phyloP scores from a whole-genome alignment of 53 echinoderm and acorn worm species.

The Echinarachnius parma region DNA sequence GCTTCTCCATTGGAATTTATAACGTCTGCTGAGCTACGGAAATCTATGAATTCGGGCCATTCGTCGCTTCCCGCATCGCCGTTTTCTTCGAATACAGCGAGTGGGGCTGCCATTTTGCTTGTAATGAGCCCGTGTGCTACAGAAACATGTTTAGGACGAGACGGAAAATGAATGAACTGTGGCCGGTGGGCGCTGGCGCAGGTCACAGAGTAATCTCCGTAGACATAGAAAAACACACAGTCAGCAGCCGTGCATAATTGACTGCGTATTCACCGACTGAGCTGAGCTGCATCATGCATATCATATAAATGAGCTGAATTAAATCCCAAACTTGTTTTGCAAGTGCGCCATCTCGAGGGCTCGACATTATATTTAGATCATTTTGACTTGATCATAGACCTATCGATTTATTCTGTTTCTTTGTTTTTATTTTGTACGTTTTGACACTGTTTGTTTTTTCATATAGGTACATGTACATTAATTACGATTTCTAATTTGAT shows the following conservation, averaged over 20 bases:
- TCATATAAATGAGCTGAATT: not conserved
- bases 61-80: slow-evolving; percentile 81
- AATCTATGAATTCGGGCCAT: slow-evolving; percentile 99
- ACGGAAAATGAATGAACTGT: slow-evolving; percentile 22
- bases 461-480: too few relatives aligned
- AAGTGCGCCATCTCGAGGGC: not conserved
- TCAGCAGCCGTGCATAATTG: not conserved
- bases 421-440: too few relatives aligned
- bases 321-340: not conserved
- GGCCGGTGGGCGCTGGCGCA: slow-evolving; percentile 48
- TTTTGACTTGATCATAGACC: too few relatives aligned
- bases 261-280: not conserved
- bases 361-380: too few relatives aligned
- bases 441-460: too few relatives aligned
- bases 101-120: slow-evolving; percentile 95
- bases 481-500: too few relatives aligned
- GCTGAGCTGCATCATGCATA: not conserved
- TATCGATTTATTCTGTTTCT: too few relatives aligned
- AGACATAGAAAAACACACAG: not conserved
- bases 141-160: not conserved
- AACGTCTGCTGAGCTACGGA: slow-evolving; percentile 75
- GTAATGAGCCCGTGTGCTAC: not conserved
- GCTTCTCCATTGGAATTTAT: slow-evolving; percentile 93
- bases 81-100: slow-evolving; percentile 91
- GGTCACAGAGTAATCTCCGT: slow-evolving; percentile 23